phyloP scores from a whole-genome alignment of 2,888 invertebrate genomes.

The Cerceris ruficornis region DNA sequence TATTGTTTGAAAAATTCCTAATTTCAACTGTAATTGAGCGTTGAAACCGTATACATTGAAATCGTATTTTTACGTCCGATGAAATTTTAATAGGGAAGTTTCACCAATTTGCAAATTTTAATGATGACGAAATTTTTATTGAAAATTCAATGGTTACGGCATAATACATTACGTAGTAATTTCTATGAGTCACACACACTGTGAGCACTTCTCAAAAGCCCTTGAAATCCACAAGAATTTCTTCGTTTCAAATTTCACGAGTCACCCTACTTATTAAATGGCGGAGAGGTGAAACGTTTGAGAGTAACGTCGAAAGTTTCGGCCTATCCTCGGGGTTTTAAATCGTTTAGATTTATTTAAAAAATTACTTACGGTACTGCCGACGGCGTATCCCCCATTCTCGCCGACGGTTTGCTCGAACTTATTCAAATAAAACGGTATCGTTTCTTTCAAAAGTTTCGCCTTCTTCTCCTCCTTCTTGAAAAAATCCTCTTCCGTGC shows the following conservation, averaged over 20 bases:
- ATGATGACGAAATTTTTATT: not conserved
- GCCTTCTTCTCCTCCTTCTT: constrained; percentile 84
- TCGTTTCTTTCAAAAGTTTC: constrained; percentile 83
- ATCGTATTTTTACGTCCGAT: not conserved
- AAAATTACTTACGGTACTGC: constrained; percentile 81
- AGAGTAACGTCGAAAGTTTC: too few species aligned
- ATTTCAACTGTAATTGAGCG: too few species aligned
- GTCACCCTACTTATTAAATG: too few species aligned
- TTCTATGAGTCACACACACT: too few species aligned
- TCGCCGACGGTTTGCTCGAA: constrained; percentile 83
- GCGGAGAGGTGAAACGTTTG: too few species aligned
- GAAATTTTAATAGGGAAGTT: not conserved
- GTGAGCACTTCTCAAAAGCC: too few species aligned
- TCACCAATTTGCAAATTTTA: not conserved
- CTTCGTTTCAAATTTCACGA: too few species aligned
- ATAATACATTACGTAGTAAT: too few species aligned
- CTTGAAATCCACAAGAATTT: too few species aligned
- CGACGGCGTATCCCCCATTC: constrained; percentile 84
- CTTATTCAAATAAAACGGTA: constrained; percentile 84
- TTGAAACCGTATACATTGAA: not conserved
- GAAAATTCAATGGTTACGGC: too few species aligned
- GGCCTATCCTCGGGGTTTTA: not conserved
- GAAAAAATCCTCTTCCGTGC: constrained; percentile 83
- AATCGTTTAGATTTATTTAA: not conserved
- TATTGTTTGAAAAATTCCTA: too few species aligned